Conservation (phyloP, 2,113 vertebrate species). For the Romanogobio albipinnatus region DNA sequence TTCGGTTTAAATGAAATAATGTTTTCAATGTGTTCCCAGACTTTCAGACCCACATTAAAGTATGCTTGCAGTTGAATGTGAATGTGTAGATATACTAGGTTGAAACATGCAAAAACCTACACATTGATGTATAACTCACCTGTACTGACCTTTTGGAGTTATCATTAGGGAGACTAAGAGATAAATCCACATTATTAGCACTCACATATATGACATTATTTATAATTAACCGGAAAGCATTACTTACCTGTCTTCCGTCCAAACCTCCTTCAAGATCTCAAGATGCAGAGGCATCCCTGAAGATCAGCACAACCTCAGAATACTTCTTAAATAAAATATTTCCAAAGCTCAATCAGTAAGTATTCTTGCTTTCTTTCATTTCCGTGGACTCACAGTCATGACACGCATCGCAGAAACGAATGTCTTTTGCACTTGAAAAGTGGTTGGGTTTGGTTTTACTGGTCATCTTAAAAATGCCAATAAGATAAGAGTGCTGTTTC, state of each 20-base stretch:
- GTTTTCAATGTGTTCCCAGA: not conserved
- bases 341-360: not conserved
- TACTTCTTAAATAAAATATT: not conserved
- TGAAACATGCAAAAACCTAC: not conserved
- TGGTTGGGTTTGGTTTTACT: not conserved
- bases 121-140: constrained; percentile 16
- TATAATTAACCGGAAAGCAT: not conserved
- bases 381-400: not conserved
- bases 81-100: not conserved
- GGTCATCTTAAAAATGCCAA: not conserved
- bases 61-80: not conserved
- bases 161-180: not conserved
- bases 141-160: not conserved
- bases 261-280: constrained; percentile 42
- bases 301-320: not conserved
- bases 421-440: not conserved
- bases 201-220: too few species aligned
- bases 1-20: not conserved
- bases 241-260: constrained; percentile 38
- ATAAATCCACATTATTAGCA: constrained; percentile 5
- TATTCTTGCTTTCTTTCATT: not conserved
- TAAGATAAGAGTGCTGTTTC: constrained; percentile 17
- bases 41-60: not conserved
- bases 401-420: not conserved
- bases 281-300: constrained; percentile 40